phyloP scores from a whole-genome alignment of 2,888 invertebrate species.

The Idaea aversata region DNA sequence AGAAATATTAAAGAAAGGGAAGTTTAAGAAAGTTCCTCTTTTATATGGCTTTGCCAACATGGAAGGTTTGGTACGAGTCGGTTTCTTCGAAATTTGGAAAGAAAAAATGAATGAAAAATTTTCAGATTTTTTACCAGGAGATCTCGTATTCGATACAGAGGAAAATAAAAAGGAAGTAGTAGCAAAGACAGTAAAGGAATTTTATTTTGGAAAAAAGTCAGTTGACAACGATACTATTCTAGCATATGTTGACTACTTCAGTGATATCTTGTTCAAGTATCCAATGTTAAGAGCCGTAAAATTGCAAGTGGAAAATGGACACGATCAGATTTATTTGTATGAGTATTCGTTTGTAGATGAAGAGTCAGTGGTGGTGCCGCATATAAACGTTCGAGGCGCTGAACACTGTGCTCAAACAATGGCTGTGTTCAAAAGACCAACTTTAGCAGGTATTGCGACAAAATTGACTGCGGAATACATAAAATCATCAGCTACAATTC shows the following conservation, averaged over 20 bases:
- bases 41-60: slow-evolving; percentile 51
- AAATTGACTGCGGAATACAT: slow-evolving; percentile 28
- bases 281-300: slow-evolving; percentile 33
- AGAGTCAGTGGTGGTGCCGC: slow-evolving; percentile 23
- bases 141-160: slow-evolving; percentile 40
- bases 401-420: slow-evolving; percentile 37
- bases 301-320: slow-evolving; percentile 33
- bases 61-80: slow-evolving; percentile 46
- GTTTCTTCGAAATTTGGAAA: slow-evolving; percentile 40
- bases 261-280: slow-evolving; percentile 39
- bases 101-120: slow-evolving; percentile 51
- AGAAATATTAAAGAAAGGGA: slow-evolving; percentile 38
- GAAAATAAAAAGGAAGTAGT: slow-evolving; percentile 40
- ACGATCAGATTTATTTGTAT: slow-evolving; percentile 41
- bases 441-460: background rate
- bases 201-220: slow-evolving; percentile 40
- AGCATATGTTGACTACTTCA: slow-evolving; percentile 40
- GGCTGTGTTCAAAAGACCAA: slow-evolving; percentile 32
- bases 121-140: slow-evolving; percentile 50
- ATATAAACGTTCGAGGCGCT: slow-evolving; percentile 37
- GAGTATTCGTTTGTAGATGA: slow-evolving; percentile 41
- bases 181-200: slow-evolving; percentile 37
- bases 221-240: slow-evolving; percentile 33
- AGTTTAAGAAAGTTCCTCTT: slow-evolving; percentile 42
- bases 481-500: slow-evolving; percentile 29